These are phyloP conservation scores for Leptinotarsa peninsularis DNA, from an alignment of 2,888 invertebrate species.

Conservation along the genomic window DNA sequence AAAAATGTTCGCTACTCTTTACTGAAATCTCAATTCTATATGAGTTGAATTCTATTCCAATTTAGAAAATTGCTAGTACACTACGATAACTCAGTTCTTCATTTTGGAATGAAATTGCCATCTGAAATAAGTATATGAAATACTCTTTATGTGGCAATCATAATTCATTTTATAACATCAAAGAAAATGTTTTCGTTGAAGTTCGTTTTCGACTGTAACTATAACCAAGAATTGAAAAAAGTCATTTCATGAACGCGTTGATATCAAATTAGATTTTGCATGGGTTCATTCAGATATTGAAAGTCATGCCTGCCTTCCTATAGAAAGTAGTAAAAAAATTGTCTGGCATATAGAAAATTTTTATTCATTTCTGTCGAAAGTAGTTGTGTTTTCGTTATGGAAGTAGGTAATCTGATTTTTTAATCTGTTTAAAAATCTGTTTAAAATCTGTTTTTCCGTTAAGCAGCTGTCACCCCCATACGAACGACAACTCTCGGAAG, in stretches of 20 bases:
- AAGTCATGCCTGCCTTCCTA: no score
- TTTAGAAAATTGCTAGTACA: slow-evolving; percentile 16
- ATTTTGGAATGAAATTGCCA: slow-evolving; percentile 22
- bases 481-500: no score
- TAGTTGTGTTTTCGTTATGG: no score
- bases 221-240: neutral
- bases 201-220: neutral
- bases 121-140: slow-evolving; percentile 15
- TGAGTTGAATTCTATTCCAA: neutral
- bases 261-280: no score
- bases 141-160: slow-evolving; percentile 1
- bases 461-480: no score
- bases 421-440: no score
- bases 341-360: no score
- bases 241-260: neutral
- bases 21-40: neutral
- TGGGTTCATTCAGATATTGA: no score
- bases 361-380: no score
- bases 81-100: slow-evolving; percentile 10
- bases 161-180: slow-evolving; percentile 20
- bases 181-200: slow-evolving; percentile 24
- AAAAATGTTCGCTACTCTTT: neutral
- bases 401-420: no score
- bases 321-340: no score
- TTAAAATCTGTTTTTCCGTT: no score